Conservation (phyloP, 2,888 invertebrate genomes). For the Halictus quadricinctus region DNA sequence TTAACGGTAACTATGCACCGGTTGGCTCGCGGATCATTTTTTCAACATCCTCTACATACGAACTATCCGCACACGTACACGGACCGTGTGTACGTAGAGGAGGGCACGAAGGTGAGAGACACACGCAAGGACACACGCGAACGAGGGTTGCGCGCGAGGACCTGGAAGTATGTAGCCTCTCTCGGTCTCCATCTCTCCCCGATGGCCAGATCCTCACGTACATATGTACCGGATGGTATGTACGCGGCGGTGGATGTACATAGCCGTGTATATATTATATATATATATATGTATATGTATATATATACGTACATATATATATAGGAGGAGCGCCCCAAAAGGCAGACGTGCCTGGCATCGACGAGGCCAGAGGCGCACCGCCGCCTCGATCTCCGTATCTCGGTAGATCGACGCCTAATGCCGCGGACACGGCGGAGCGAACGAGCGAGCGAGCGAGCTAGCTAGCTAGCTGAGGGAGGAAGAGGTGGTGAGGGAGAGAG, state of each 20-base stretch:
- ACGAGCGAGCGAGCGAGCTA: background rate
- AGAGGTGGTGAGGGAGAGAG: conserved; percentile 10
- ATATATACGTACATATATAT: conserved; percentile 1
- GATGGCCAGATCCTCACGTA: conserved; percentile 14
- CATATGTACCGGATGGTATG: conserved; percentile 44
- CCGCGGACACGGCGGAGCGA: conserved; percentile 68
- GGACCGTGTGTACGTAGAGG: background rate
- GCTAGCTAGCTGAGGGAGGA: background rate
- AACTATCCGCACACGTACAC: background rate
- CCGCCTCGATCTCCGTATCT: conserved; percentile 76
- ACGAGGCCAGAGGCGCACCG: conserved; percentile 73
- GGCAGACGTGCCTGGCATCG: conserved; percentile 81
- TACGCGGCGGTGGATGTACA: conserved; percentile 20
- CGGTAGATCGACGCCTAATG: conserved; percentile 78
- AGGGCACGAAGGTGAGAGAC: background rate
- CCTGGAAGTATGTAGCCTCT: conserved; percentile 39
- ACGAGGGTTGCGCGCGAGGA: conserved; percentile 46
- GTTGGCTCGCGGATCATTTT: conserved; percentile 41
- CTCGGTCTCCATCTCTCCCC: conserved; percentile 18
- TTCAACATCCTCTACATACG: background rate
- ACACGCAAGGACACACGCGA: conserved; percentile 16
- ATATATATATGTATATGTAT: background rate
- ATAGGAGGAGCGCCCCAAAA: conserved; percentile 74
- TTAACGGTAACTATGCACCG: conserved; percentile 42
- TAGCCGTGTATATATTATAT: conserved; percentile 17